Evolutionary conservation across 2,888 invertebrate species (phyloP), one percentile per base, ranked within the genome.

Genomic region (Globia sparganii): DNA sequence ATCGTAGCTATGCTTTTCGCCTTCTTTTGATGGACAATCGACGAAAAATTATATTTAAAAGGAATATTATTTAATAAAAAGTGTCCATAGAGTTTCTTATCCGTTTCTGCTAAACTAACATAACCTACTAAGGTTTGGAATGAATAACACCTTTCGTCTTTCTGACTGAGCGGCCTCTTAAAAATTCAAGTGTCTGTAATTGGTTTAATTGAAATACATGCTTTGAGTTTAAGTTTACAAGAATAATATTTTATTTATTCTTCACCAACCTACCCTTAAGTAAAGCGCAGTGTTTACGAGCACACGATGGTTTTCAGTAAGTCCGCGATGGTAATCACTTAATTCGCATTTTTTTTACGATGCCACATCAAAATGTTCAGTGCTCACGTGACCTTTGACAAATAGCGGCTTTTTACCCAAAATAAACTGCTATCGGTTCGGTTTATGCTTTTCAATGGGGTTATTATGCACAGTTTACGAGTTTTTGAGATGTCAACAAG

Each of bases 271-370:
- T 70, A 34, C 81, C 79, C 86, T 90, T 90, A 90, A 90, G 68
- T 78, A 80, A 88, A 88, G 76, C 79, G 53, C 85, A 77, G 81
- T 73, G 78, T 91, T 92, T 91, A 92, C 86, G 91, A 90, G 70
- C 65, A 80, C 80, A 77, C 84, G 86, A 90, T 85, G 86, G 83
- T 85, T 89, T 89, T 89, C 89, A 89, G 89, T 86, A 86, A 87
- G 78, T 84, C 76, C 67, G 79, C 73, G 91, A 92, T 92, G 78
- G 84, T 92, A 90, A 92, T 92, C 92, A 88, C 92, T 91, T 91
- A 87, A 92, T 92, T 90, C 88, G 86, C 77, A 56, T 86, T 76
- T 86, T 86, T 77, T 91, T 92, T 91, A 91, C 88, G 88, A 85
- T 74, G 79, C 75, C 81, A 80, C 88, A 89, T 90, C 87, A 89